A percentile compares a stretch with the other conserved stretches of the same genome.
Conservation (phyloP, 30 jellyfish, hydroid and myxozoan species). For the Aurelia aurita region DNA sequence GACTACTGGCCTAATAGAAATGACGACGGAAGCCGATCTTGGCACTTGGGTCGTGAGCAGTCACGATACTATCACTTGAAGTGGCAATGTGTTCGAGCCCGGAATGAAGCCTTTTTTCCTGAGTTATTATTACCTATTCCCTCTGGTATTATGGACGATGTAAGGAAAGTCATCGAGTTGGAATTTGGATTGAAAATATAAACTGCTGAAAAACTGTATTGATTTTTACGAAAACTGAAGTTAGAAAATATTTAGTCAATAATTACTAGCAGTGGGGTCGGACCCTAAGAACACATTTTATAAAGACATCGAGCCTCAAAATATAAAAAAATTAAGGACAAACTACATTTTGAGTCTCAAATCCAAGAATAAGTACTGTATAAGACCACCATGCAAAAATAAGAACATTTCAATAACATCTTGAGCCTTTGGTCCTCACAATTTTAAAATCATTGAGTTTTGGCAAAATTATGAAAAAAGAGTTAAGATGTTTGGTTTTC, state of each 20-base stretch:
- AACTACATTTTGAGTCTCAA: too few relatives aligned
- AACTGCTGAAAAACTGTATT: not conserved
- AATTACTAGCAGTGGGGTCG: not conserved
- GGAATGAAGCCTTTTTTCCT: not conserved
- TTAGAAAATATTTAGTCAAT: not conserved
- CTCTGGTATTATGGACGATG: not conserved
- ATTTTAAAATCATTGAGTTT: too few relatives aligned
- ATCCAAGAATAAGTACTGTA: too few relatives aligned
- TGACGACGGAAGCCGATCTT: slow-evolving; percentile 12
- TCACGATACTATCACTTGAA: not conserved
- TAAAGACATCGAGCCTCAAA: too few relatives aligned
- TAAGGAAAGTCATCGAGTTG: not conserved
- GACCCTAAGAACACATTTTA: too few relatives aligned
- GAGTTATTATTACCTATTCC: slow-evolving; percentile 4
- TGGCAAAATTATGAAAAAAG: too few relatives aligned
- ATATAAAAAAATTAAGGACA: too few relatives aligned
- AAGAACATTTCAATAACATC: too few relatives aligned
- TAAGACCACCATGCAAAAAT: too few relatives aligned
- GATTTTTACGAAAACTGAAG: not conserved
- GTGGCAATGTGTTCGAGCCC: not conserved
- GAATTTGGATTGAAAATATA: not conserved
- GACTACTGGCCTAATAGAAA: not conserved
- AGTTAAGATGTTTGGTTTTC: too few relatives aligned
- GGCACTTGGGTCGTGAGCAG: not conserved
- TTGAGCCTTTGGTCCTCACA: too few relatives aligned